Evolutionary conservation across 2,888 invertebrate species (phyloP), one percentile per base, ranked within the genome.

Genomic region (Cabera pusaria): DNA sequence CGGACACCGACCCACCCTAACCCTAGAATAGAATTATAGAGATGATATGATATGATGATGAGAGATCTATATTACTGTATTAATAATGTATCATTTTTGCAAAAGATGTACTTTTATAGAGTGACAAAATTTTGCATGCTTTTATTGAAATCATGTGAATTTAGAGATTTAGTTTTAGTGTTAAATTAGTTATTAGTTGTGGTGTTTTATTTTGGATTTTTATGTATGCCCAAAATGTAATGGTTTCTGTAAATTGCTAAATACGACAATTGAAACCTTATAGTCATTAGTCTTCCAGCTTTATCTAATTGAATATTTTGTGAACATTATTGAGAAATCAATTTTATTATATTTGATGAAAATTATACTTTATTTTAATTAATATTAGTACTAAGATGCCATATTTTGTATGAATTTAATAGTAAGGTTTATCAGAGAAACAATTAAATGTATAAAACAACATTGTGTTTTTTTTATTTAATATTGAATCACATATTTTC

Each of bases 1-100:
- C 87, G 87, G 87, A 87, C 87, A 83, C 49, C 67, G 73, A 72
- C 86, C 87, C 87, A 85, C 86, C 87, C 72, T 74, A 68, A 78
- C 64, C 66, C 50, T 84, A 84, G 84, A 49, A 56, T 82, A 79
- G 65, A 64, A 38, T 39, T 47, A 42, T 43, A 37, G 34, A 36
- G 27, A 39, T 33, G 5, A 17, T 38, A n/a, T n/a, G n/a, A n/a
- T n/a, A n/a, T n/a, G n/a, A n/a, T n/a, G n/a, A n/a, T n/a, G n/a
- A n/a, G n/a, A n/a, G n/a, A n/a, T 45, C 32, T 48, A 34, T 35
- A 35, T 35, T 34, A 47, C 31, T 35, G 18, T 44, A 41, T 32
- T 35, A 19, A 24, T 46, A 21, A 21, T 28, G 19, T 37, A 43
- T 43, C 29, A 42, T 33, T 37, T 33, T 52, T 46, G 38, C 39